phyloP scores from a whole-genome alignment of 2,113 vertebrate genomes.

The Bubo bubo region DNA sequence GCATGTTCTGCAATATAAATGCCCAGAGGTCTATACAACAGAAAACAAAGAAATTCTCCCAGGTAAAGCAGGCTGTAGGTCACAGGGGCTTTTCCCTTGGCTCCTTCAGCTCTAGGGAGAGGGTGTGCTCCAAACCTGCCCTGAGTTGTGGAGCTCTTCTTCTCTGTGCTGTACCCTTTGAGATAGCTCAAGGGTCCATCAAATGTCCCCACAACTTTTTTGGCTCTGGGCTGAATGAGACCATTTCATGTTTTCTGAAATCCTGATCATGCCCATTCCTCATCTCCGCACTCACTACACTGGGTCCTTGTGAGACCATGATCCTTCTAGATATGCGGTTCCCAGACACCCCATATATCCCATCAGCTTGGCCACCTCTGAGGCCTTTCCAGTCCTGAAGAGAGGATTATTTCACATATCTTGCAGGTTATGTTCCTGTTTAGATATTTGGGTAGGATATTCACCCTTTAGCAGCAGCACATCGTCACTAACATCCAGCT shows the following conservation, averaged over 20 bases:
- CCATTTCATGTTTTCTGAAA: neutral
- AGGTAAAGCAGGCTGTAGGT: neutral
- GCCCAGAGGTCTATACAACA: neutral
- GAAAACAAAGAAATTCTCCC: neutral
- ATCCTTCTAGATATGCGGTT: rapidly evolving
- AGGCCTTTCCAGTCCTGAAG: neutral
- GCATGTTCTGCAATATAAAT: neutral
- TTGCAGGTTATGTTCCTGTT: neutral
- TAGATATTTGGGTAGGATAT: neutral
- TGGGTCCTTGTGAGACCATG: neutral
- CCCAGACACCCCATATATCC: neutral
- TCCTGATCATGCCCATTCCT: neutral
- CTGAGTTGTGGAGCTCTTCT: neutral
- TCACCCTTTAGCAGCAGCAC: neutral
- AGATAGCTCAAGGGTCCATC: neutral
- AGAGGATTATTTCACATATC: neutral
- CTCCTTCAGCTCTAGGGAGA: neutral
- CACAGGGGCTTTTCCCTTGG: neutral
- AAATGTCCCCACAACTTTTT: neutral
- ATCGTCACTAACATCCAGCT: rapidly evolving
- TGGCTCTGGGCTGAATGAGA: neutral
- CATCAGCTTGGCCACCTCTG: neutral
- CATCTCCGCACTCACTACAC: neutral
- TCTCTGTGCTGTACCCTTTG: neutral
- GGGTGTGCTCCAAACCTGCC: neutral